These are phyloP conservation scores for Caenorhabditis afra DNA, from an alignment of 2,888 invertebrate genomes.

Conservation along the genomic window DNA sequence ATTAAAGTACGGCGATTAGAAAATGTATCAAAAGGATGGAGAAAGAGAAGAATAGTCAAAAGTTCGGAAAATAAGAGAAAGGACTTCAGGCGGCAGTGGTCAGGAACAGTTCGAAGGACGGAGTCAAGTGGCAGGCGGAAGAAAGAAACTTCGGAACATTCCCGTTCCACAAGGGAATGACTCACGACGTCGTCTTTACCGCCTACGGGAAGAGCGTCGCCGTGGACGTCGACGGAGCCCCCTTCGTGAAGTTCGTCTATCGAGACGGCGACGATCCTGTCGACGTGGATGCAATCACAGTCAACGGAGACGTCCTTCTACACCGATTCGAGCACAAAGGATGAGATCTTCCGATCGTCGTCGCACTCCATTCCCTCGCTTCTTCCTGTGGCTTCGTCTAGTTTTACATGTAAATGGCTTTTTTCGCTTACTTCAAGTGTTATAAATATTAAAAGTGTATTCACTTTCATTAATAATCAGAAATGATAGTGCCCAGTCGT, in stretches of 20 bases:
- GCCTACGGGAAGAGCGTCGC: constrained; percentile 67
- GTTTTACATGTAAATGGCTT: not conserved
- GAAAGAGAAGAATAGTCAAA: too few species aligned
- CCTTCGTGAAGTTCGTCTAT: constrained; percentile 70
- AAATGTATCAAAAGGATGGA: too few species aligned
- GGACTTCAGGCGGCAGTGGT: constrained; percentile 72
- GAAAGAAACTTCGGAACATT: constrained; percentile 71
- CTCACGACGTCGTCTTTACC: constrained; percentile 71
- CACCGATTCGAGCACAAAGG: constrained; percentile 69
- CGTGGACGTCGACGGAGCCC: constrained; percentile 71
- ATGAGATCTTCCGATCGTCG: constrained; percentile 1
- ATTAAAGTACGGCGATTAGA: constrained; percentile 46
- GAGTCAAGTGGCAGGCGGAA: constrained; percentile 69
- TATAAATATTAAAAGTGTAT: too few species aligned
- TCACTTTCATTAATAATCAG: too few species aligned
- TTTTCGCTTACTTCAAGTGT: not conserved
- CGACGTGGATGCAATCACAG: constrained; percentile 64
- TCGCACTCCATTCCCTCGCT: too few species aligned
- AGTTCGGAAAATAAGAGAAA: too few species aligned
- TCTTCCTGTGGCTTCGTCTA: constrained; percentile 12
- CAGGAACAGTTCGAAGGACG: constrained; percentile 69
- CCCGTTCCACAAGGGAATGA: constrained; percentile 74
- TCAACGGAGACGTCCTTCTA: constrained; percentile 66
- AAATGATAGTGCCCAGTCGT: too few species aligned
- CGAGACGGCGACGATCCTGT: constrained; percentile 60